Evolutionary conservation across 92 coral and sea anemone genomes (phyloP), one percentile per base, ranked within the genome.

Genomic region (Palythoa grandis): DNA sequence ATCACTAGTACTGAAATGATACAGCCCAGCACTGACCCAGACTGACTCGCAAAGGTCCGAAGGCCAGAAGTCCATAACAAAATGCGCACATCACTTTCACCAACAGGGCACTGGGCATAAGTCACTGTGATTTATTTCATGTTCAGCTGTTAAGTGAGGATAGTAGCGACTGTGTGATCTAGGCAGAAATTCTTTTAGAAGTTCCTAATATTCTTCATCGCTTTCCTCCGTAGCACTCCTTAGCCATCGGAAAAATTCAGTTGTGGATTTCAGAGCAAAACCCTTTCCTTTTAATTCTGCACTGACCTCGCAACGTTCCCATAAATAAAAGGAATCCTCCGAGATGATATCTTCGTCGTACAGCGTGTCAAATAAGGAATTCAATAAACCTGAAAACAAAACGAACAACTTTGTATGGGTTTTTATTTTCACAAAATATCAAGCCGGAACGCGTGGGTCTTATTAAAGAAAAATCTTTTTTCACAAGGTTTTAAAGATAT

Each of bases 181-280:
- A n/a, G 25, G 74, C 35, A 29, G 74, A 69, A 69, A 25, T 69
- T 2, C 14, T 11, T 65, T 4, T 10, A 69, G 0, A 2, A 16
- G 16, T 69, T 69, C 50, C 74, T 72, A 92, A 68, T 83, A 87
- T 12, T 89, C 94, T 3, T 94, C 96, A 61, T 88, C 74, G 29
- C 87, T 87, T 79, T 96, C 98, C 77, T 92, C 98, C 19, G 91
- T 63, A 13, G 98, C 98, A 60, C 92, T 87, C 69, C 84, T 82
- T 10, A 96, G 92, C 98, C 98, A 96, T 48, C 94, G 91, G 74
- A 95, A 95, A 78, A 95, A 95, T 38, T 91, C 92, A 0, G 79
- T 37, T 8, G 98, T 92, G 15, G 93, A 92, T 19, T 83, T 85
- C 14, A 84, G 48, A 1, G 98, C 95, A 25, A 92, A 88, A 14